Percentiles rank a stretch among this genome's conserved stretches.
phyloP scores from a whole-genome alignment of 2,888 invertebrate genomes.

The Diogma glabrata region DNA sequence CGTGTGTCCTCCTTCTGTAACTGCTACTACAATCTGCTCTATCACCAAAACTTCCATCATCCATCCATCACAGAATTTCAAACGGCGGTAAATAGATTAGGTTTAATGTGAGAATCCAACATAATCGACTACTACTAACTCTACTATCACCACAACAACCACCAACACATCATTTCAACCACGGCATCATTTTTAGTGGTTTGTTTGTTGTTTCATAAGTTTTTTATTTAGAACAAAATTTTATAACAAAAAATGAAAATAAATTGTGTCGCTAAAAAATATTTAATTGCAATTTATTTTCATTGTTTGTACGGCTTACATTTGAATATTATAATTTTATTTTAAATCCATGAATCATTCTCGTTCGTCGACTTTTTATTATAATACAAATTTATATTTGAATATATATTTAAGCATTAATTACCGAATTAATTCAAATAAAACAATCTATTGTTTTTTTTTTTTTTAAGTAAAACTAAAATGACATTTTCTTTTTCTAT shows the following conservation, averaged over 20 bases:
- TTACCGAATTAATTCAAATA: too few relatives aligned
- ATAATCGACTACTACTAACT: slow-evolving; percentile 14
- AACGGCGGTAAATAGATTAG: too few relatives aligned
- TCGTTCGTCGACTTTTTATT: too few relatives aligned
- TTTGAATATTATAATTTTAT: too few relatives aligned
- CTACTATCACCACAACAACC: slow-evolving; percentile 14
- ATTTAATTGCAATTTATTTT: too few relatives aligned
- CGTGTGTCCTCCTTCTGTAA: slow-evolving; percentile 9
- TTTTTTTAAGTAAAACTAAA: not conserved
- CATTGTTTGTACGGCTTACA: too few relatives aligned
- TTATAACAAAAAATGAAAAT: not conserved
- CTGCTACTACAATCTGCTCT: not conserved
- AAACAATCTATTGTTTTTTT: too few relatives aligned
- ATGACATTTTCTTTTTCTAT: slow-evolving; percentile 22
- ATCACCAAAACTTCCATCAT: slow-evolving; percentile 4
- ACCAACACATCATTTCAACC: slow-evolving; percentile 22
- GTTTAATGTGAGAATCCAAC: too few relatives aligned
- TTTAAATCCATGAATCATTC: too few relatives aligned
- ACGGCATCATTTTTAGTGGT: slow-evolving; percentile 23
- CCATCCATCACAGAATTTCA: slow-evolving; percentile 2
- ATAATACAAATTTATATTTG: too few relatives aligned
- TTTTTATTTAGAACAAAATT: slow-evolving; percentile 15
- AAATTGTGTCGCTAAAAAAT: too few relatives aligned
- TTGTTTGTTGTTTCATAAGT: slow-evolving; percentile 23
- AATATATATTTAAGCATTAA: too few relatives aligned